These are phyloP conservation scores for Episyrphus balteatus DNA, from an alignment of 1,140 invertebrate species.

Conservation along the genomic window DNA sequence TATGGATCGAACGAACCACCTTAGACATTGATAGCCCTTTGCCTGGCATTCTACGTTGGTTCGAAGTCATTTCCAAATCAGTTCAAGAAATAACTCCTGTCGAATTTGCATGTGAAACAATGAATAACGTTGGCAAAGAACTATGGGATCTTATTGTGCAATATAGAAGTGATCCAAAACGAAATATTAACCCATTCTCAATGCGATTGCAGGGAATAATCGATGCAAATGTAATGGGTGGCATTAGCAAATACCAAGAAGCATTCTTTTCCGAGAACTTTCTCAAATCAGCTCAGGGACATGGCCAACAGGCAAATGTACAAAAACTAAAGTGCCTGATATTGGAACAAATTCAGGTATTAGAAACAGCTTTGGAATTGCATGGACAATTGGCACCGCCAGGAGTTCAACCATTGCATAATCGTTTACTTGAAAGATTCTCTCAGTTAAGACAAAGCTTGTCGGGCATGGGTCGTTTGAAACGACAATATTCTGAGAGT, in stretches of 20 bases:
- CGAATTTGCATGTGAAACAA: constrained; percentile 79
- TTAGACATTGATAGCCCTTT: constrained; percentile 69
- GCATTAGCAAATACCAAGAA: constrained; percentile 87
- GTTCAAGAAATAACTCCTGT: constrained; percentile 82
- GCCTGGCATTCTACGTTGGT: constrained; percentile 91
- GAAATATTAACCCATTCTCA: constrained; percentile 81
- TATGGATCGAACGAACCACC: constrained; percentile 93
- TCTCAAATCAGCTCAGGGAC: constrained; percentile 47
- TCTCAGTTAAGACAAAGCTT: constrained; percentile 63
- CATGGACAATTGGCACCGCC: constrained; percentile 73
- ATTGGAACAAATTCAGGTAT: constrained; percentile 61
- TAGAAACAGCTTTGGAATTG: constrained; percentile 67
- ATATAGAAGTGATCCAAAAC: constrained; percentile 63
- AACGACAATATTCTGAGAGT: constrained; percentile 58
- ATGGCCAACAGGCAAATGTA: constrained; percentile 62
- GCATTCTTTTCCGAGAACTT: constrained; percentile 83
- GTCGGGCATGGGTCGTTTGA: constrained; percentile 44
- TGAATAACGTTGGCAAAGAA: constrained; percentile 78
- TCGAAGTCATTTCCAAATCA: constrained; percentile 71
- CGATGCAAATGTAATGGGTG: constrained; percentile 93
- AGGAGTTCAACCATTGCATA: constrained; percentile 77
- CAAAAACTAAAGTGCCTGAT: constrained; percentile 63
- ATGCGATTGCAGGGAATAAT: constrained; percentile 89
- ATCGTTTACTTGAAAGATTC: constrained; percentile 74
- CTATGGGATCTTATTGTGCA: constrained; percentile 62